A percentile compares a stretch with the other conserved stretches of the same genome.
These are phyloP conservation scores for Saccopteryx leptura DNA, from an alignment of 2,113 vertebrate genomes.

Conservation along the genomic window DNA sequence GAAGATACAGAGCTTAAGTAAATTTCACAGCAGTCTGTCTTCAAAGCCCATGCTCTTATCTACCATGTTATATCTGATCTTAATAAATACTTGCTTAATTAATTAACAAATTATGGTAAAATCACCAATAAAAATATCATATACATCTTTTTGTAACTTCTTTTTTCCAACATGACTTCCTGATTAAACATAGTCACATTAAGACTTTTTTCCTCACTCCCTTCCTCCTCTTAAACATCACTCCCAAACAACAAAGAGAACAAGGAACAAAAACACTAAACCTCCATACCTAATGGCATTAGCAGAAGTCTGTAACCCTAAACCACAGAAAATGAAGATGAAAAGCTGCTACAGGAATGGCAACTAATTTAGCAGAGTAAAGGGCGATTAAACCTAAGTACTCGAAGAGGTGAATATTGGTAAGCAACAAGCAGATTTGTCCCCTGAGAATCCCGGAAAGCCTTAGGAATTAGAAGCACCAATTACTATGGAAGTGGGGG, in stretches of 20 bases:
- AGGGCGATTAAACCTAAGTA: not conserved
- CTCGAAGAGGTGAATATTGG: not conserved
- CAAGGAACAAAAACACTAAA: conserved; percentile 30
- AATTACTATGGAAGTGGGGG: not conserved
- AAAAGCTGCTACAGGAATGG: conserved; percentile 4
- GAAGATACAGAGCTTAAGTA: not conserved
- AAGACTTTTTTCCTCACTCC: not conserved
- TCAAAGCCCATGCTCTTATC: conserved; percentile 32
- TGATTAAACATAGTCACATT: conserved; percentile 34
- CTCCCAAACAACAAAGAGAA: conserved; percentile 27
- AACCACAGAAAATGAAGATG: conserved; percentile 40
- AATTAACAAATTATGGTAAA: conserved; percentile 33
- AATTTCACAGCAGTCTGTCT: not conserved
- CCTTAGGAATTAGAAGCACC: not conserved
- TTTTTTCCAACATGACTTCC: conserved; percentile 50
- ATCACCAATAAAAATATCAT: conserved; percentile 40
- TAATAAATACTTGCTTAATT: conserved; percentile 60
- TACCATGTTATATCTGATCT: not conserved
- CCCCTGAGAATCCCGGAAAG: not conserved
- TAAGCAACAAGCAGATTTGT: conserved; percentile 2
- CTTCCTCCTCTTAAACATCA: conserved; percentile 45
- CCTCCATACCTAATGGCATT: not conserved
- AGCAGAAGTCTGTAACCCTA: not conserved
- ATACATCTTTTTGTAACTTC: not conserved
- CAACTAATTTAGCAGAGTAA: conserved; percentile 19